Evolutionary conservation across 2,888 invertebrate species (phyloP).

Genomic region (Idaea dimidiata): DNA sequence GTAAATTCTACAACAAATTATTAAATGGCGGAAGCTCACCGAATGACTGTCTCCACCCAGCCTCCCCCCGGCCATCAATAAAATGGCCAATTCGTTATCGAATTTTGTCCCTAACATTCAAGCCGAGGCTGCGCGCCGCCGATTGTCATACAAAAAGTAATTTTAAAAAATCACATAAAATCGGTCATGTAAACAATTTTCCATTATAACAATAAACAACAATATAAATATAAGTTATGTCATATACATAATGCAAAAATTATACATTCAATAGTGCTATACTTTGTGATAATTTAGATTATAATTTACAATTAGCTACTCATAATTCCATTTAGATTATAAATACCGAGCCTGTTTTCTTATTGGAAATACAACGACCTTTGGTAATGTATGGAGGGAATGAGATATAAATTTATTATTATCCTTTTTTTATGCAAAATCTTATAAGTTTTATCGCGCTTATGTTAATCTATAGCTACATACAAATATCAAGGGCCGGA

Average conservation of each 20-base stretch:
- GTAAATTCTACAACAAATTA: conserved; percentile 51
- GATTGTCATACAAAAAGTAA: conserved; percentile 70
- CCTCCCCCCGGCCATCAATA: conserved; percentile 80
- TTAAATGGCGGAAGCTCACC: conserved; percentile 76
- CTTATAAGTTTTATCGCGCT: conserved; percentile 64
- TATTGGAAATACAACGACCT: conserved; percentile 55
- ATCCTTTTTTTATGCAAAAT: conserved; percentile 57
- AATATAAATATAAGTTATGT: conserved; percentile 74
- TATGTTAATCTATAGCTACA: conserved; percentile 55
- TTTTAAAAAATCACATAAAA: conserved; percentile 64
- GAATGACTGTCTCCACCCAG: conserved; percentile 73
- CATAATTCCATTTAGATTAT: conserved; percentile 52
- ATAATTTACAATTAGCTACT: conserved; percentile 41
- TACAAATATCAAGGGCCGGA: conserved; percentile 64
- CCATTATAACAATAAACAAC: conserved; percentile 51
- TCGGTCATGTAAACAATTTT: conserved; percentile 67
- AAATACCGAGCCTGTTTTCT: conserved; percentile 44
- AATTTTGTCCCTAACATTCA: conserved; percentile 75
- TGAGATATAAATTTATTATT: conserved; percentile 60
- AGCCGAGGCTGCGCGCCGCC: conserved; percentile 74
- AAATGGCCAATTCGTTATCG: conserved; percentile 82
- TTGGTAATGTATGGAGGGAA: conserved; percentile 53
- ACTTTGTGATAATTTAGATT: conserved; percentile 50
- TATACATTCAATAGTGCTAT: conserved; percentile 37
- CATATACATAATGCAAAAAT: conserved; percentile 65